A percentile compares a stretch with the other conserved stretches of the same genome.
Evolutionary conservation across 2,888 invertebrate genomes (phyloP).

Genomic region (Idaea aversata): DNA sequence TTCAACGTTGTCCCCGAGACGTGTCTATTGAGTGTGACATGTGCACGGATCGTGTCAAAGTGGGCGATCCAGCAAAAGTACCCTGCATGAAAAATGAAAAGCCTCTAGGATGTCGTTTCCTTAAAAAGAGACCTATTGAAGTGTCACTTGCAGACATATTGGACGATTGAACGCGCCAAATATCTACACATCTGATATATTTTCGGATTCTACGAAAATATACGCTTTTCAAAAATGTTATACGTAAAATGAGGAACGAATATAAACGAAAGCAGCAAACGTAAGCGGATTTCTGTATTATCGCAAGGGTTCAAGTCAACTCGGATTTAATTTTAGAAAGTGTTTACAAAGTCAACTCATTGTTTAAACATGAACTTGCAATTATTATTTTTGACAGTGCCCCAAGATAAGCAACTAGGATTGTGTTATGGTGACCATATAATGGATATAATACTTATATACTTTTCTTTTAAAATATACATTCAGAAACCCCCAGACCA

Average conservation of each 20-base stretch:
- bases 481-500: no score
- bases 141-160: slow-evolving; percentile 59
- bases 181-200: slow-evolving; percentile 3
- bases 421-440: no score
- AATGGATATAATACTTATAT: no score
- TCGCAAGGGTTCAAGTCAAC: slow-evolving; percentile 27
- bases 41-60: slow-evolving; percentile 41
- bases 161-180: slow-evolving; percentile 42
- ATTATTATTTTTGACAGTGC: neutral
- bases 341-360: slow-evolving; percentile 24
- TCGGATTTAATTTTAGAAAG: slow-evolving; percentile 25
- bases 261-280: slow-evolving; percentile 31
- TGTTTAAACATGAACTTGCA: slow-evolving; percentile 13
- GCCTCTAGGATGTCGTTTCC: slow-evolving; percentile 34
- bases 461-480: no score
- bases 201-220: neutral
- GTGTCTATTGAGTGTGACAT: slow-evolving; percentile 58
- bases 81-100: slow-evolving; percentile 38
- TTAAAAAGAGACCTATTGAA: slow-evolving; percentile 58
- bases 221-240: slow-evolving; percentile 26
- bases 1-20: slow-evolving; percentile 57
- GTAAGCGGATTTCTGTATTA: slow-evolving; percentile 41
- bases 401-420: no score
- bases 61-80: slow-evolving; percentile 59
- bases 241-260: slow-evolving; percentile 29